Conservation (phyloP, 1,140 invertebrate species). For the Leptopilina boulardi region DNA sequence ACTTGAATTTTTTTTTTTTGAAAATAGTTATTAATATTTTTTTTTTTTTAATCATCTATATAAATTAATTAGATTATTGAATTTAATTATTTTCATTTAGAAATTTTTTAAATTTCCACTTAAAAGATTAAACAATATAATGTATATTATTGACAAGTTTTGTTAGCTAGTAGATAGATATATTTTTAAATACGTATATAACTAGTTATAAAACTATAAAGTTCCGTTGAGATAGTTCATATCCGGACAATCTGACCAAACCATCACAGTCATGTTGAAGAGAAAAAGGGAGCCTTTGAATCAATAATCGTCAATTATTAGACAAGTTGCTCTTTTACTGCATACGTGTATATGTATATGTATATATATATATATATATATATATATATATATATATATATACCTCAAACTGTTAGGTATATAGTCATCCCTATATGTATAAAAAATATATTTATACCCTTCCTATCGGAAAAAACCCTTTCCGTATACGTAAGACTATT, state of each 20-base stretch:
- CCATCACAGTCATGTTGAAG: not conserved
- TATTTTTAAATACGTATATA: not conserved
- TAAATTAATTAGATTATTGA: not conserved
- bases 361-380: no score
- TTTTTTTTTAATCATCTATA: no score
- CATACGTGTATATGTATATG: not conserved
- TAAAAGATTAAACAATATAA: not conserved
- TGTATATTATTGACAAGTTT: not conserved
- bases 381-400: no score
- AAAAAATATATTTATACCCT: not conserved
- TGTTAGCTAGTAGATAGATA: not conserved
- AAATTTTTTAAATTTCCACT: not conserved
- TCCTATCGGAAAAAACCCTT: not conserved
- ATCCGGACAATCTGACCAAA: not conserved
- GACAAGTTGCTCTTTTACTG: conserved; percentile 5
- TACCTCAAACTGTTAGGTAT: no score
- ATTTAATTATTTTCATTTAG: not conserved
- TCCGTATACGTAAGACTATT: not conserved
- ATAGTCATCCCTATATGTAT: no score
- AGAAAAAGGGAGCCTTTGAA: not conserved
- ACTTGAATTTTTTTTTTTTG: no score
- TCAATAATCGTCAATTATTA: conserved; percentile 33
- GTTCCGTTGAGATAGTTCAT: not conserved
- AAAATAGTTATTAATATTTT: no score
- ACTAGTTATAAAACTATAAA: no score